phyloP scores from a whole-genome alignment of 2,797 vertebrate genomes.

The Myotis vivesi region DNA sequence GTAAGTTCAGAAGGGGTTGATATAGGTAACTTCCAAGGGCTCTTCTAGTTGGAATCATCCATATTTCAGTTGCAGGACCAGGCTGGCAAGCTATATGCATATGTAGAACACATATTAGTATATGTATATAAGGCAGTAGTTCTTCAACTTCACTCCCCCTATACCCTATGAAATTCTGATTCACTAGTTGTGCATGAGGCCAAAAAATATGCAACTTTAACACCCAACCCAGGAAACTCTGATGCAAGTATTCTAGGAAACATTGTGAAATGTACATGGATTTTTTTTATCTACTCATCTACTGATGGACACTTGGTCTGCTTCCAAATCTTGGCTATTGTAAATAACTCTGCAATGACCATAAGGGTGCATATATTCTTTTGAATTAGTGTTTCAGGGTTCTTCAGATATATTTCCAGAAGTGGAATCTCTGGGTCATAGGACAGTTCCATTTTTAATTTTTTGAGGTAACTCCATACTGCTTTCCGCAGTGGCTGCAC shows the following conservation, averaged over 20 bases:
- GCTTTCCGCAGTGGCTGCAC: neutral
- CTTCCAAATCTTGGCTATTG: neutral
- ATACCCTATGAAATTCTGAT: neutral
- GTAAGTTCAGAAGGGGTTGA: neutral
- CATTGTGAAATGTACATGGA: neutral
- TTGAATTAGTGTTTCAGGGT: neutral
- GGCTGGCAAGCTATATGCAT: neutral
- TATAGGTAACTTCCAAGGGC: neutral
- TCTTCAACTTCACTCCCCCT: neutral
- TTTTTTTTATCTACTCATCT: neutral
- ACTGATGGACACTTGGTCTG: neutral
- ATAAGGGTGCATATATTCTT: neutral
- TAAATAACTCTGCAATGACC: neutral
- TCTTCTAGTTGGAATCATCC: neutral
- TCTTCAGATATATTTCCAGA: neutral
- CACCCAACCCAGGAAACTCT: neutral
- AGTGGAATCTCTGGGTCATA: neutral
- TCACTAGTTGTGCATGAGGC: neutral
- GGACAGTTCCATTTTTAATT: neutral
- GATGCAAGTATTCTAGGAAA: neutral
- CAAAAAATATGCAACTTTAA: neutral
- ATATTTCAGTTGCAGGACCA: neutral
- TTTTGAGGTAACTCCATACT: neutral
- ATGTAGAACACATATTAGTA: neutral
- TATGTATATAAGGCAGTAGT: neutral